Base-by-base conservation (phyloP, 53 echinoderm and acorn worm genomes). In the Actinopyga echinites region DNA sequence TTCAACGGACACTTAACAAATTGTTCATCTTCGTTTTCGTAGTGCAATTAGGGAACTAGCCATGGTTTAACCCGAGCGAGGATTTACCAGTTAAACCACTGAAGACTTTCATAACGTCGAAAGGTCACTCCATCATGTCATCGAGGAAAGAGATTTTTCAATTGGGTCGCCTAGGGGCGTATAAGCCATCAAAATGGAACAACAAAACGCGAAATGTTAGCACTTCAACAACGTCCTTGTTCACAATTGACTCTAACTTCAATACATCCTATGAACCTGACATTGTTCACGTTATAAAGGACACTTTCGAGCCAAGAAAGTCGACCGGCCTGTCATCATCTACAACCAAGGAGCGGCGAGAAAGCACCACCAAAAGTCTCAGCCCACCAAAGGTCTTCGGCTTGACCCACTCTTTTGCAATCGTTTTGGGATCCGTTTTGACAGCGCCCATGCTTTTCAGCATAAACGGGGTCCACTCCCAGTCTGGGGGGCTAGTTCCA, bases 401-500 rank as follows among this genome's bases (percentile, higher is more conserved):
- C 2, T 23, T 82, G 22, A 3, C 83, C 6, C 89, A 89, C 60
- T 89, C 79, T 53, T 57, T 57, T 20, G 57, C 67, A 15, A 26
- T 89, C 13, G 61, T 79, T 23, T 79, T 89, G 6, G 89, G 89
- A 2, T 83, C 78, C 65, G 58, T 84, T 19, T 56, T 89, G 15
- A 80, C 84, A 22, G 62, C 77, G 56, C 57, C 78, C 23, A 78
- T 84, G 1, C 57, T 89, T 2, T 89, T 89, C 22, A 84, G 67
- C 19, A 68, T 89, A 0, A 75, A 69, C 32, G 69, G 83, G 30
- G 77, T 89, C 34, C 66, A 78, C 17, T 19, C 79, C 22, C 37
- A 78, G 38, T 54, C 71, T 25, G 89, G 89, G 38, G 89, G 89
- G 30, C 80, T 89, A 6, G 63, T 75, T 35, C 89, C 89, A 30